Percentiles rank a stretch among this genome's conserved stretches.
phyloP scores from a whole-genome alignment of 2,888 invertebrate species.

The Branchellion lobata region DNA sequence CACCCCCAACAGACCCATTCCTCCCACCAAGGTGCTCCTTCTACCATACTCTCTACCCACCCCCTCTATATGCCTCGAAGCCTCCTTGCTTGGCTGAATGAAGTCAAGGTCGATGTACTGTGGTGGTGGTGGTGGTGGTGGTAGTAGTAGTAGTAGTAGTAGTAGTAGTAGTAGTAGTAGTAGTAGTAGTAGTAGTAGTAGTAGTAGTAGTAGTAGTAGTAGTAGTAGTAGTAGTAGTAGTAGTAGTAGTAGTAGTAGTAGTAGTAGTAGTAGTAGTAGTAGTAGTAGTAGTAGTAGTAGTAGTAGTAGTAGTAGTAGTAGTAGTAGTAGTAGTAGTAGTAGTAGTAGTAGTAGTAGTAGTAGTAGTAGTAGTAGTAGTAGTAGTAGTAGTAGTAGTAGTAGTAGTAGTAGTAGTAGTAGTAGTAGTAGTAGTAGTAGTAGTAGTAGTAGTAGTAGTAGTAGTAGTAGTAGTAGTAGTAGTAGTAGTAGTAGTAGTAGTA shows the following conservation, averaged over 20 bases:
- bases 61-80: background rate
- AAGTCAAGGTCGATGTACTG: constrained; percentile 39
- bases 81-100: background rate
- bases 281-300: too few relatives aligned
- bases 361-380: too few relatives aligned
- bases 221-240: background rate
- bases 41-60: background rate
- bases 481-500: too few relatives aligned
- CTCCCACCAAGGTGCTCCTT: background rate
- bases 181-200: background rate
- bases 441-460: too few relatives aligned
- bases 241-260: constrained; percentile 8
- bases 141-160: background rate
- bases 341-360: too few relatives aligned
- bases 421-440: too few relatives aligned
- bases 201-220: background rate
- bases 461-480: too few relatives aligned
- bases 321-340: too few relatives aligned
- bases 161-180: background rate
- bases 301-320: too few relatives aligned
- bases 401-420: too few relatives aligned
- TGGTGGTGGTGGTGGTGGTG: background rate
- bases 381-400: too few relatives aligned
- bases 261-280: too few relatives aligned
- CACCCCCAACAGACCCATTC: background rate